A percentile compares a stretch with the other conserved stretches of the same genome.
These are phyloP conservation scores for Gallinago nigripennis DNA, from an alignment of 2,797 vertebrate genomes.

Conservation along the genomic window DNA sequence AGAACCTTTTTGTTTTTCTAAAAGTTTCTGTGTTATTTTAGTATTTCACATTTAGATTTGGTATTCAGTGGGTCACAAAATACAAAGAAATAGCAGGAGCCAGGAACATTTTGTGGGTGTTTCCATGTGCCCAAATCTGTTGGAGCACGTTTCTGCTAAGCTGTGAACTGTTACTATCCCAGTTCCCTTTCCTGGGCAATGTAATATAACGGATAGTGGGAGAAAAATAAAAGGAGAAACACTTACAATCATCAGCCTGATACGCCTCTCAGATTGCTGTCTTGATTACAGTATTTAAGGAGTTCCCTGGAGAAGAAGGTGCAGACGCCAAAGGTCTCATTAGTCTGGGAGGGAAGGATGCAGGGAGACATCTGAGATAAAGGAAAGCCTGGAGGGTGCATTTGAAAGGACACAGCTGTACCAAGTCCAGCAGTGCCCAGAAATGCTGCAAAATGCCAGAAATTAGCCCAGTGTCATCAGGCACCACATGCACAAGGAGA, in stretches of 20 bases:
- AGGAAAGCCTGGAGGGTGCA: neutral
- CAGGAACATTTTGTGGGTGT: neutral
- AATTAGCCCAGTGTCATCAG: neutral
- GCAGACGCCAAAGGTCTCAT: neutral
- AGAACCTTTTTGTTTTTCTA: neutral
- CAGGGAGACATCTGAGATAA: neutral
- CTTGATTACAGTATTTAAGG: neutral
- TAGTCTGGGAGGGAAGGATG: neutral
- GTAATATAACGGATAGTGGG: neutral
- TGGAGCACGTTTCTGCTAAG: neutral
- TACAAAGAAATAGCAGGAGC: neutral
- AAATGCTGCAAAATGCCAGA: neutral
- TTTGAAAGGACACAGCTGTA: rapidly evolving
- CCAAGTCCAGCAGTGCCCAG: neutral
- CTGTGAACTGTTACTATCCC: neutral
- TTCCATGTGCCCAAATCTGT: neutral
- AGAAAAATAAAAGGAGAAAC: neutral
- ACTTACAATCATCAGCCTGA: neutral
- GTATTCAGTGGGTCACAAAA: neutral
- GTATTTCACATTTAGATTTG: neutral
- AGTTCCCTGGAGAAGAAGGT: neutral
- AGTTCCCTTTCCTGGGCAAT: neutral
- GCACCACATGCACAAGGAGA: neutral
- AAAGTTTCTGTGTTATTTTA: neutral
- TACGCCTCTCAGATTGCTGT: neutral